Evolutionary conservation across 2,113 vertebrate species (phyloP), one percentile per base, ranked within the genome.

Genomic region (Hippocampus mohnikei): DNA sequence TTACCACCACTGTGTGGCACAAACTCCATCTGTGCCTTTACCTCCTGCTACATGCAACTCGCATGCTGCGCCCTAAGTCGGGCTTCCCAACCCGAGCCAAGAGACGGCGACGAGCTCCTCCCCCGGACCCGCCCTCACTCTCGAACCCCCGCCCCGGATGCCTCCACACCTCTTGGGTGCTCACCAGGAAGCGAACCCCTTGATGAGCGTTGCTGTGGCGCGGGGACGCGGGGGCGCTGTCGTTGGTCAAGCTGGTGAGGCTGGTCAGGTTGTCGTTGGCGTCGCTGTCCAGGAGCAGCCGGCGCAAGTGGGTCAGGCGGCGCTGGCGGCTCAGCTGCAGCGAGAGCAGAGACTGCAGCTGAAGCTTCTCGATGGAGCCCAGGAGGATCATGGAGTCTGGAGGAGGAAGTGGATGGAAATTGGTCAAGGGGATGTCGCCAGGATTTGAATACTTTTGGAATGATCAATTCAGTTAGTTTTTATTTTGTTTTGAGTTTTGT

Each of bases 301-400:
- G 89, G 3, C 88, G 87, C 40, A 94, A 79, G 84, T 94, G 90
- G 78, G 94, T 91, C 62, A 94, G 87, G 60, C 95, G 84, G 2
- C 92, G 93, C 2, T 90, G 85, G 1, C 90, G 85, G 29, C 95
- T 90, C 84, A 98, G 92, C 90, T 93, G 91, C 12, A 88, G 67
- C 1, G 90, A 88, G 73, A 92, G 90, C 64, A 92, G 82, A 13
- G 94, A 88, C 84, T 95, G 95, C 27, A 98, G 94, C 92, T 98
- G 95, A 0, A 94, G 85, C 20, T 96, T 93, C 84, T 98, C 97
- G 0, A 98, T 97, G 89, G 97, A 99, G 60, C 97, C 97, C 89
- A 99, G 93, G 70, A 99, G 92, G 89, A 98, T 97, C 97, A 99
- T 99, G 61, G 97, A 98, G 67, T 99, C 97, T 99, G 66, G 41